Base-by-base conservation (phyloP, 2,113 vertebrate genomes). In the Procavia capensis region DNA sequence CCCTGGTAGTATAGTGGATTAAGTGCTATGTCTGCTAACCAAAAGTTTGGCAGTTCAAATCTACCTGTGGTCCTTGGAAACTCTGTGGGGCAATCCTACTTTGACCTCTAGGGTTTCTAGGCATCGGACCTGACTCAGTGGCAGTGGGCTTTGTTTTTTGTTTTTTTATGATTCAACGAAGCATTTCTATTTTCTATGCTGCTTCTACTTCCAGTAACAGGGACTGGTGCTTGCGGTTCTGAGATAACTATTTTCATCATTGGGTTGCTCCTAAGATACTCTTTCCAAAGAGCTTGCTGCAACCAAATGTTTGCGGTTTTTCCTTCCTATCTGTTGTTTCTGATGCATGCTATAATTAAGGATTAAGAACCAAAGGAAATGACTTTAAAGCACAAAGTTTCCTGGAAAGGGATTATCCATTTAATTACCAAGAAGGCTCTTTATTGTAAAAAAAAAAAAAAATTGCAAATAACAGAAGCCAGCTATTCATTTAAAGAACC, bases 381-480 rank as follows among this genome's bases (percentile, higher is more conserved):
- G 87, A 92, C 93, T 81, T 72, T 54, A 90, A 84, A 93, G 43
- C 43, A 59, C 50, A 81, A 89, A 85, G 43, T 90, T 95, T 95
- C 95, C 94, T 88, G 88, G 94, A 97, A 96, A 94, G 54, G 86
- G 88, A 96, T 85, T 82, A 96, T 70, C 59, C 88, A 22, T 54
- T 93, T 95, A 96, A 96, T 96, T 96, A 93, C 34, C 31, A 95
- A 90, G 63, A 95, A 95, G 76, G 36, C 3, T 70, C 6, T 66
- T 94, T 54, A 59, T 92, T 90, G n/a, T 80, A 87, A 94, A 96
- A 88, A 75, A 96, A 88, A 74, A 70, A 82, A 90, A 92, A 88
- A 64, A 78, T 66, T 72, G 61, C 43, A 92, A 41, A 88, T 43
- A 61, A 64, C n/a, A 86, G 64, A 72, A 78, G 64, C 17, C n/a